Base-by-base conservation (phyloP, 2,797 vertebrate species). In the Peromyscus nudipes region DNA sequence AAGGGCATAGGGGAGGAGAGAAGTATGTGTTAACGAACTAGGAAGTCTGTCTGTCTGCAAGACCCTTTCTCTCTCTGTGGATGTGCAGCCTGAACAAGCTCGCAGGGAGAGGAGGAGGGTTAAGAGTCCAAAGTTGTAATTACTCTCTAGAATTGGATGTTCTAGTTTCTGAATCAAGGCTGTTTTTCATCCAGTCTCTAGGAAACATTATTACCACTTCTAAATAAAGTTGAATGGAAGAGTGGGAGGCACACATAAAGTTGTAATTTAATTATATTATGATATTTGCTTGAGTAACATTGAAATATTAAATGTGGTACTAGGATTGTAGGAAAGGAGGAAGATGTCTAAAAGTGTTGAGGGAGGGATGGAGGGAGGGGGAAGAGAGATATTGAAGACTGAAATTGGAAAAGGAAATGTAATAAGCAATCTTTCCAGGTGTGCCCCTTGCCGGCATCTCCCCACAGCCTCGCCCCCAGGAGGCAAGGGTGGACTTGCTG, bases 91-190 rank as follows among this genome's bases (percentile, higher is more conserved):
- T 82, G 92, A 86, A 93, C 60, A 79, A 91, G 86, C 57, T 64
- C 79, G n/a, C 21, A 60, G 43, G 27, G 37, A 89, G 46, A 85
- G 84, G n/a, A 80, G 60, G 76, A 88, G 62, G n/a, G 34, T 65
- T 76, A 73, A 90, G 46, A 92, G 52, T 19, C 71, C 34, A 81
- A 64, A 46, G 81, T 97, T 95, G 52, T 88, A 94, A 94, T 96
- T 91, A 62, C 57, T 87, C 79, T 21, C 62, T 49, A 75, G 80
- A 95, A 92, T 77, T 76, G 90, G 52, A 81, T 64, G 64, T 90
- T 88, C n/a, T 94, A 67, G 71, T 91, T 95, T 95, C 76, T 90
- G 81, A 88, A 84, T 86, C 57, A 93, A 92, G 75, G 83, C 43
- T 80, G n/a, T 81, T 89, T 93, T 94, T 81, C 57, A 93, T 81